Evolutionary conservation across 2,797 vertebrate genomes (phyloP), one percentile per base, ranked within the genome.

Genomic region (Sitta carolinensis): DNA sequence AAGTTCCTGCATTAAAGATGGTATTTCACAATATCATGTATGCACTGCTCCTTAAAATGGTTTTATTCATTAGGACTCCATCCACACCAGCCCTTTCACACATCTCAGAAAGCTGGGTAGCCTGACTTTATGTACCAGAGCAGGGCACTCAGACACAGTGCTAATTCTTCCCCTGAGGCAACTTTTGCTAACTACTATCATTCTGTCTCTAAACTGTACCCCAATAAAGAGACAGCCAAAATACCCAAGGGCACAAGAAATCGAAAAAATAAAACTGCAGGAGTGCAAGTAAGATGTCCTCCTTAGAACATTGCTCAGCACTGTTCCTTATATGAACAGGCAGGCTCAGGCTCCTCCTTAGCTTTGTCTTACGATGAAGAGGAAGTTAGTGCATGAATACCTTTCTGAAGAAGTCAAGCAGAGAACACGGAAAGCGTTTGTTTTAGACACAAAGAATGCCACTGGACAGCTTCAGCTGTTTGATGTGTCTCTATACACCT

Each of bases 111-210:
- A 77, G 50, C 26, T 73, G 55, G 4, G 32, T 50, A 38, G 23
- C 42, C 64, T 81, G 27, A 74, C 43, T 61, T 78, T 3, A 51
- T 0, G 0, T 26, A 43, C 6, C 47, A 58, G 38, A 52, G 20
- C 29, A 52, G 10, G 59, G 38, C 9, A 43, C 20, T 51, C 23
- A 21, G 26, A 72, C 0, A 0, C 23, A 54, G 13, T 5, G 23
- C 4, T 21, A 61, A 29, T 68, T 61, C 23, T 21, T 75, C 21
- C 34, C 25, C 17, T 16, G 10, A 58, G 25, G 40, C 59, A 59
- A 9, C 43, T 89, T 73, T 76, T 36, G 40, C 51, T 59, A 81
- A 5, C 11, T 40, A 38, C 21, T 25, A 4, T 42, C 64, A 40
- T 13, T 84, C 50, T 68, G 29, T 45, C 54, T 84, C 51, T 36